Percentiles rank a stretch among this genome's conserved stretches.
Evolutionary conservation across 2,888 invertebrate genomes (phyloP).

Genomic region (Chymomyza procnemis): DNA sequence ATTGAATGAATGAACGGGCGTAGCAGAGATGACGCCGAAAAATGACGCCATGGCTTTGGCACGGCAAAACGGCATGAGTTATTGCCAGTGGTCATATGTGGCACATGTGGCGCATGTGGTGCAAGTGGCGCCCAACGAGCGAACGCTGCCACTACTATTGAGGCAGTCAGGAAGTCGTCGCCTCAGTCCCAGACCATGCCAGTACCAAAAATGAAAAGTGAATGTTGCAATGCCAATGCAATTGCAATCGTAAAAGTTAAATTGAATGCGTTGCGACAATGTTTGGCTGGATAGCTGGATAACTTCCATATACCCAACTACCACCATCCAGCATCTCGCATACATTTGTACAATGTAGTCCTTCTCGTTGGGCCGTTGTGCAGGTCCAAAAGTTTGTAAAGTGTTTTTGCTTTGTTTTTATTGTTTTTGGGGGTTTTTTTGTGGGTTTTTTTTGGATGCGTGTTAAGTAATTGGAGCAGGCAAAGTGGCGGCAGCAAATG

Average conservation of each 20-base stretch:
- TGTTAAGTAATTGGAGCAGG: slow-evolving; percentile 53
- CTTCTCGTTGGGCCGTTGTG: slow-evolving; percentile 32
- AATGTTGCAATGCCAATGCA: slow-evolving; percentile 57
- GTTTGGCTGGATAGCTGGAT: slow-evolving; percentile 29
- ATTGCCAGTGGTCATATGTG: slow-evolving; percentile 54
- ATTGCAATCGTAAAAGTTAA: slow-evolving; percentile 59
- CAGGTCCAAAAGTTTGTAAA: slow-evolving; percentile 18
- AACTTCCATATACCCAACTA: background rate
- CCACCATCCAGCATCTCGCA: too few relatives aligned
- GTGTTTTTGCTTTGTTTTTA: background rate
- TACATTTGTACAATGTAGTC: background rate
- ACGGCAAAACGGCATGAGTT: slow-evolving; percentile 38
- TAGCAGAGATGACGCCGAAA: slow-evolving; percentile 58
- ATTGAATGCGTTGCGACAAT: slow-evolving; percentile 51
- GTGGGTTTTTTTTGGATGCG: slow-evolving; percentile 20
- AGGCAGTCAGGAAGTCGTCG: background rate
- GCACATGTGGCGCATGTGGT: slow-evolving; percentile 50
- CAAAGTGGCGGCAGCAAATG: background rate
- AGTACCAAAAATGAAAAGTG: slow-evolving; percentile 48
- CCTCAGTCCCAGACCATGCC: background rate
- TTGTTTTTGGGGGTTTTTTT: background rate
- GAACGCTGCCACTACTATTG: background rate
- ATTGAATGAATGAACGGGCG: slow-evolving; percentile 54
- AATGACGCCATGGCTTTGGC: slow-evolving; percentile 43
- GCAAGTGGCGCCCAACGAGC: background rate